These are phyloP conservation scores for Neoniphon sammara DNA, from an alignment of 2,797 vertebrate species.

Conservation along the genomic window DNA sequence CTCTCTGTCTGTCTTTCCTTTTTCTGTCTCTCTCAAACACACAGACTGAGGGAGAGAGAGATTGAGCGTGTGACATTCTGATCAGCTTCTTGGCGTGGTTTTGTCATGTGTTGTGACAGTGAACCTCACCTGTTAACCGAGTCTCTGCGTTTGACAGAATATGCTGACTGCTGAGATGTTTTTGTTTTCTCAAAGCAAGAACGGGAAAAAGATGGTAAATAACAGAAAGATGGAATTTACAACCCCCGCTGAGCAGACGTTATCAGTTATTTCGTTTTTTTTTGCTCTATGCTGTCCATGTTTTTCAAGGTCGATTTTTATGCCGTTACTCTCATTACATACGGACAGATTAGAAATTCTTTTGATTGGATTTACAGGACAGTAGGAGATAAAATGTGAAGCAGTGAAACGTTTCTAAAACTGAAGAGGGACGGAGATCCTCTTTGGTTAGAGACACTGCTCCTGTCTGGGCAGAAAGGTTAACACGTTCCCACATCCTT, in stretches of 20 bases:
- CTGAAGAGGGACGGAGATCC: slow-evolving; percentile 7
- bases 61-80: slow-evolving; percentile 14
- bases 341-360: slow-evolving; percentile 33
- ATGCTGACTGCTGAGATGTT: background rate
- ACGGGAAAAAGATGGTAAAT: slow-evolving; percentile 6
- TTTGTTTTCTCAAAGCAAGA: slow-evolving; percentile 16
- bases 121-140: slow-evolving; percentile 33
- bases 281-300: background rate
- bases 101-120: slow-evolving; percentile 32
- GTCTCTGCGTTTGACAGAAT: slow-evolving; percentile 2
- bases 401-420: slow-evolving; percentile 22
- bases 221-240: background rate
- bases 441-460: slow-evolving; percentile 35
- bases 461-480: slow-evolving; percentile 60
- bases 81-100: slow-evolving; percentile 34
- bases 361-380: slow-evolving; percentile 42
- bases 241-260: background rate
- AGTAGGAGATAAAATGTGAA: slow-evolving; percentile 23
- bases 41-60: slow-evolving; percentile 16
- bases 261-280: background rate
- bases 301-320: background rate
- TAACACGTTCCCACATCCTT: slow-evolving; percentile 68
- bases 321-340: background rate
- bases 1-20: slow-evolving; percentile 15
- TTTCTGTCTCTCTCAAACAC: too few species aligned